phyloP scores from a whole-genome alignment of 2,113 vertebrate genomes.

The Catharus fuscescens region DNA sequence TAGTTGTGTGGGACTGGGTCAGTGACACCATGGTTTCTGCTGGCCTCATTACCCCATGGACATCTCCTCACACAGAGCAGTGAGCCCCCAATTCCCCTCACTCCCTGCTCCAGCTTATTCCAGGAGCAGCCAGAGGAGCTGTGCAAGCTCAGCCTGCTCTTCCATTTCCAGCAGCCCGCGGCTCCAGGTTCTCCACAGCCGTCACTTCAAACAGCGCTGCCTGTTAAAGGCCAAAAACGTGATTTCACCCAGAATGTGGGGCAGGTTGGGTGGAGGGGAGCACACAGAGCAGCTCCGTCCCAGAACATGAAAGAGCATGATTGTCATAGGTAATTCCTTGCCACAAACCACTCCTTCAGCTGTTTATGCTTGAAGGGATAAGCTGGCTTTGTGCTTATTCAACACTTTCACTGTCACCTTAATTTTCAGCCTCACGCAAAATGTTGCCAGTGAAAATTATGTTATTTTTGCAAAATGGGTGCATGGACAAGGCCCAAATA shows the following conservation, averaged over 20 bases:
- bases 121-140: not conserved
- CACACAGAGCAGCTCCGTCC: not conserved
- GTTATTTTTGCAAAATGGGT: not conserved
- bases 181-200: not conserved
- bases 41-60: not conserved
- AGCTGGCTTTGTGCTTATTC: not conserved
- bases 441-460: not conserved
- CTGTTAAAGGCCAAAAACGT: not conserved
- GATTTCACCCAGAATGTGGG: not conserved
- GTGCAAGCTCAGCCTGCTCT: not conserved
- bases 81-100: not conserved
- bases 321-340: not conserved
- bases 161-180: not conserved
- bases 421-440: not conserved
- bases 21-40: not conserved
- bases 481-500: not conserved
- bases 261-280: not conserved
- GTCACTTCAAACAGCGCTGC: not conserved
- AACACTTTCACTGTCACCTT: not conserved
- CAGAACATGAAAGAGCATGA: not conserved
- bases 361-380: not conserved
- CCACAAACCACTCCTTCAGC: not conserved
- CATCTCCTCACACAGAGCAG: not conserved
- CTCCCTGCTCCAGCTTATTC: not conserved
- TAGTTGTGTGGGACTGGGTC: not conserved